Evolutionary conservation across 1,140 invertebrate species (phyloP), one percentile per base, ranked within the genome.

Genomic region (Nephotettix cincticeps): DNA sequence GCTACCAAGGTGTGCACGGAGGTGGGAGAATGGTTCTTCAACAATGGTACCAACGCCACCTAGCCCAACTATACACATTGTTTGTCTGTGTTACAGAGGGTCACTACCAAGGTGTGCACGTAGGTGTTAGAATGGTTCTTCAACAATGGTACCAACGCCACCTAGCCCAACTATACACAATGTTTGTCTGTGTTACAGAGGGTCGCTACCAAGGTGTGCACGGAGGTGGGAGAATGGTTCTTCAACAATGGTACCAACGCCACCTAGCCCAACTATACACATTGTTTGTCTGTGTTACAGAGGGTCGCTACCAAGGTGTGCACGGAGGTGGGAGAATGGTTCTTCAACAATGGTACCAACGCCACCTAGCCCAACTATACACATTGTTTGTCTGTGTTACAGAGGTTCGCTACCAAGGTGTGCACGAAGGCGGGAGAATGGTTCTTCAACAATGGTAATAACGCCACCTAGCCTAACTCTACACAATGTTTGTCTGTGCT

Each of bases 11-110:
- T 51, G 4, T 51, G 47, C 47, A 51, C 47, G 21, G 47, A 19
- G 47, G 47, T 6, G 6, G 47, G 47, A 19, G 47, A 23, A 4
- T 90, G 89, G 89, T 88, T 80, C 71, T 78, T 79, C 70, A 82
- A 79, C 54, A 45, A 72, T 1, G 77, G 80, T 27, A 77, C 75
- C 1, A 83, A 84, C 51, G 76, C 58, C 28, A 81, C 81, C 2
- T 89, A 87, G 86, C 86, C 83, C 54, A 66, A 66, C 19, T 66
- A 40, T 23, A 66, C 25, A 66, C 32, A 21, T 3, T 66, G 30
- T n/a, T 36, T 3, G 13, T 3, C 72, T 17, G 30, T 19, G 28
- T 43, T n/a, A 61, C 32, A n/a, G n/a, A n/a, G 51, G 19, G 17
- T 51, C 17, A n/a, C 47, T 6, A 19, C 47, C 47, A 51, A 51